Percentiles rank a stretch among this genome's conserved stretches.
phyloP scores from a whole-genome alignment of 1,140 invertebrate genomes.

The Neocloeon triangulifer region DNA sequence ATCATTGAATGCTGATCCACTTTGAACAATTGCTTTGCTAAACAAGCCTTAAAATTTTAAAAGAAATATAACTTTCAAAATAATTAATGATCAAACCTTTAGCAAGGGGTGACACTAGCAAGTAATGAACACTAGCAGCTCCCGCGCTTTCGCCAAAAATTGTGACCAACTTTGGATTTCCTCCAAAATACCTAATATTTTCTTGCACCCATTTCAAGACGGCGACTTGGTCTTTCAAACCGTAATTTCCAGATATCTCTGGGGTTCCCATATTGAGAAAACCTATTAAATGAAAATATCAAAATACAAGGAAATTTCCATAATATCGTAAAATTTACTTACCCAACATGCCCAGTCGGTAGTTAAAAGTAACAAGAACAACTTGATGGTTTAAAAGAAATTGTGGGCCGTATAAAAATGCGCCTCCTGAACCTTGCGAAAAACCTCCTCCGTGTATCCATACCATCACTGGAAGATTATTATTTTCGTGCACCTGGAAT shows the following conservation, averaged over 20 bases:
- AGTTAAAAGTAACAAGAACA: conserved; percentile 45
- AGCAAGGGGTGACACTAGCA: conserved; percentile 1
- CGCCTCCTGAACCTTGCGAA: conserved; percentile 30
- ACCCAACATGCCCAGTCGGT: conserved; percentile 39
- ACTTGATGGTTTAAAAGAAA: conserved; percentile 37
- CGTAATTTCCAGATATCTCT: neutral
- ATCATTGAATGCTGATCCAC: no score
- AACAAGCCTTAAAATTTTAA: no score
- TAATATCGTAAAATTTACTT: conserved; percentile 9
- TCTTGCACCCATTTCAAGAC: conserved; percentile 4
- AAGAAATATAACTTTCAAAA: no score
- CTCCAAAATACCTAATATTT: conserved; percentile 4
- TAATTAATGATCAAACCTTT: conserved; percentile 6
- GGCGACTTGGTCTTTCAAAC: conserved; percentile 5
- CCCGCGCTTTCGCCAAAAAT: conserved; percentile 2
- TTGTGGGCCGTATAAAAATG: conserved; percentile 34
- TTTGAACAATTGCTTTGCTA: no score
- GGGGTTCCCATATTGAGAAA: conserved; percentile 1
- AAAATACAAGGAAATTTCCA: no score
- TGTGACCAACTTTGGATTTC: conserved; percentile 4
- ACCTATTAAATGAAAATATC: neutral
- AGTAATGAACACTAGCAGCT: conserved; percentile 3
- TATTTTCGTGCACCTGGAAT: no score
- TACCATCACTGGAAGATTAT: conserved; percentile 57
- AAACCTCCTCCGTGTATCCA: conserved; percentile 58